A percentile compares a stretch with the other conserved stretches of the same genome.
These are phyloP conservation scores for Cladorhizidae sp. DNA, from an alignment of 37 sponge, comb jelly and placozoan species.

Conservation along the genomic window DNA sequence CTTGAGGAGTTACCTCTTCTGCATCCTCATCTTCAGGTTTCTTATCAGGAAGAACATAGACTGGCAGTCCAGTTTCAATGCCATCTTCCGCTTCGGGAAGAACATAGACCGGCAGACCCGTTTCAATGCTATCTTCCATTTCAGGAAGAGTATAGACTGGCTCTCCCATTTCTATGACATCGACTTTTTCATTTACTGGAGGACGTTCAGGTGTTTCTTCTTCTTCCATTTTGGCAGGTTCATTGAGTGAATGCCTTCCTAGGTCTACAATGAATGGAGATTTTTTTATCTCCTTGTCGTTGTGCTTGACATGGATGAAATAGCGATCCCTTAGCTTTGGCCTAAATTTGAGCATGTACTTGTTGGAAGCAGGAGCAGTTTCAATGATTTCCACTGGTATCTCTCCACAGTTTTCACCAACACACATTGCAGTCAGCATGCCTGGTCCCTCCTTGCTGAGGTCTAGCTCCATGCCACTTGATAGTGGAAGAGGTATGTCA, in stretches of 20 bases:
- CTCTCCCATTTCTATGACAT: neutral
- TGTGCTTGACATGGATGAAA: slow-evolving; percentile 25
- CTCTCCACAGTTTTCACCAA: slow-evolving; percentile 34
- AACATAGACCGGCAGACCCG: too few species aligned
- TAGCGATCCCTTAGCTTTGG: slow-evolving; percentile 56
- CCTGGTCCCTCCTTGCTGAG: slow-evolving; percentile 3
- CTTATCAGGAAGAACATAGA: too few species aligned
- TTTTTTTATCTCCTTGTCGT: slow-evolving; percentile 37
- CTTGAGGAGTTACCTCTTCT: neutral
- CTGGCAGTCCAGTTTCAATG: too few species aligned
- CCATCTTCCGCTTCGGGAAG: too few species aligned
- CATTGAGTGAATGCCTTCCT: neutral
- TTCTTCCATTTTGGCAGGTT: slow-evolving; percentile 13
- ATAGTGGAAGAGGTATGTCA: neutral
- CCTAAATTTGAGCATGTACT: slow-evolving; percentile 33
- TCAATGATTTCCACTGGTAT: slow-evolving; percentile 44
- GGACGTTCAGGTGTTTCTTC: neutral
- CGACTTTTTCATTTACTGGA: neutral
- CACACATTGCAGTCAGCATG: slow-evolving; percentile 39
- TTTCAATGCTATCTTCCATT: neutral
- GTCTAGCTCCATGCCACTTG: neutral
- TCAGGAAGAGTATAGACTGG: neutral
- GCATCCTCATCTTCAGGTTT: neutral
- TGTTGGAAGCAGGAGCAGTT: slow-evolving; percentile 5
- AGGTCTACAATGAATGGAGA: slow-evolving; percentile 61